These are phyloP conservation scores for Volucella inflata DNA, from an alignment of 2,888 invertebrate species.

Conservation along the genomic window DNA sequence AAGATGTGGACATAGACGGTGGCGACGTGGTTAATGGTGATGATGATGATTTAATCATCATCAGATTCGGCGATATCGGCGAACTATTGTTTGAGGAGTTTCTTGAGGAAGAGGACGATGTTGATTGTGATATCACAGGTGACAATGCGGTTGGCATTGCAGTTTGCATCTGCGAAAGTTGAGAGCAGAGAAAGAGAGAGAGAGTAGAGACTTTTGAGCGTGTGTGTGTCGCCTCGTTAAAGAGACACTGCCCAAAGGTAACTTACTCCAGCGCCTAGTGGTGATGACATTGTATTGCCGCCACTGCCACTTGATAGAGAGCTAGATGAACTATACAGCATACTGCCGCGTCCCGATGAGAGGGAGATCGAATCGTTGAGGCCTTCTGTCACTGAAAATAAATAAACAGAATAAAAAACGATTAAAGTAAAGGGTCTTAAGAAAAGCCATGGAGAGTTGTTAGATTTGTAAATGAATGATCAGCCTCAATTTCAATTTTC, in stretches of 20 bases:
- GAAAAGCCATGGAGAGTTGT: background rate
- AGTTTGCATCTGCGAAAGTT: slow-evolving; percentile 79
- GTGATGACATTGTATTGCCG: slow-evolving; percentile 84
- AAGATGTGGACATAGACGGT: slow-evolving; percentile 53
- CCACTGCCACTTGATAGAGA: slow-evolving; percentile 84
- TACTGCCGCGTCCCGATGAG: slow-evolving; percentile 81
- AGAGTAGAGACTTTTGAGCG: slow-evolving; percentile 70
- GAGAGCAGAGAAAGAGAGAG: slow-evolving; percentile 74
- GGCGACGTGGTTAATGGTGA: slow-evolving; percentile 48
- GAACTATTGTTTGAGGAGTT: slow-evolving; percentile 76
- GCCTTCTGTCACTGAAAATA: slow-evolving; percentile 78
- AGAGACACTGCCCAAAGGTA: slow-evolving; percentile 75
- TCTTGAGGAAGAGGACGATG: slow-evolving; percentile 72
- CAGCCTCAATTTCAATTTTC: no score
- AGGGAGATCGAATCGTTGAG: slow-evolving; percentile 81
- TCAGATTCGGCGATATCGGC: slow-evolving; percentile 77
- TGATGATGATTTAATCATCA: slow-evolving; percentile 65
- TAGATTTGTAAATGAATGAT: no score
- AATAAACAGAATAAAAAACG: slow-evolving; percentile 13
- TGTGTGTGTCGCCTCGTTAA: slow-evolving; percentile 67
- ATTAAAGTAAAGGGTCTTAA: background rate
- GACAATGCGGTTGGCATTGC: slow-evolving; percentile 81
- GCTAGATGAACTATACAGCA: slow-evolving; percentile 85
- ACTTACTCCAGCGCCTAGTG: slow-evolving; percentile 83
- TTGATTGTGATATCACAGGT: slow-evolving; percentile 83